A percentile compares a stretch with the other conserved stretches of the same genome.
phyloP scores from a whole-genome alignment of 2,888 invertebrate genomes.

The Oxycera nigricornis region DNA sequence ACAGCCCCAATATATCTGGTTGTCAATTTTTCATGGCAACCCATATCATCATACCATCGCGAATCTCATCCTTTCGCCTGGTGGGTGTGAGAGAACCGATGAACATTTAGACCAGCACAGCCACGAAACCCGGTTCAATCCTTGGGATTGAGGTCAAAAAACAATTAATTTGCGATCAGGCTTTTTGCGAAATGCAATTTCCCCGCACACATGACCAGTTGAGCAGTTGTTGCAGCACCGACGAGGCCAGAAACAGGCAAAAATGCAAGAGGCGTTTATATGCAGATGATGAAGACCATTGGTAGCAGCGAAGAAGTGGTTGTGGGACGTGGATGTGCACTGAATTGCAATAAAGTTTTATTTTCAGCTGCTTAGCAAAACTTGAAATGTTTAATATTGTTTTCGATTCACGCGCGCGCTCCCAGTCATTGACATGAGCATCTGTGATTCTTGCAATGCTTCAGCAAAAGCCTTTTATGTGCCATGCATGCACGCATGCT shows the following conservation, averaged over 20 bases:
- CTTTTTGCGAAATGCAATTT: neutral
- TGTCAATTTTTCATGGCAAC: too few species aligned
- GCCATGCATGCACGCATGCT: too few species aligned
- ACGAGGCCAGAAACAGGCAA: neutral
- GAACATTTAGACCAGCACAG: too few species aligned
- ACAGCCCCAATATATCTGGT: too few species aligned
- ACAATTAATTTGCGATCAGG: conserved; percentile 31
- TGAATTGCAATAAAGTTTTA: conserved; percentile 36
- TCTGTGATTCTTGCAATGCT: neutral
- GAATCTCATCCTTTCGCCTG: too few species aligned
- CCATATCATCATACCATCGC: too few species aligned
- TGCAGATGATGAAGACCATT: conserved; percentile 28
- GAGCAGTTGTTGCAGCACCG: neutral
- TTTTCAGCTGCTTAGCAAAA: conserved; percentile 23
- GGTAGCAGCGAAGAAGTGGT: too few species aligned
- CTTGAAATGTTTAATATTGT: conserved; percentile 28
- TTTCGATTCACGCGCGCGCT: neutral
- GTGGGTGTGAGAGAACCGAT: too few species aligned
- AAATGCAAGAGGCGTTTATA: conserved; percentile 31
- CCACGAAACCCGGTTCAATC: too few species aligned
- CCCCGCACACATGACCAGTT: neutral
- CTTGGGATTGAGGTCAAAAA: conserved; percentile 24
- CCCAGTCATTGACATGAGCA: neutral
- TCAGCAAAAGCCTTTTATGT: too few species aligned
- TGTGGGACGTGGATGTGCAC: conserved; percentile 33